These are phyloP conservation scores for Callionymus lyra DNA, from an alignment of 2,113 vertebrate genomes.

Conservation along the genomic window DNA sequence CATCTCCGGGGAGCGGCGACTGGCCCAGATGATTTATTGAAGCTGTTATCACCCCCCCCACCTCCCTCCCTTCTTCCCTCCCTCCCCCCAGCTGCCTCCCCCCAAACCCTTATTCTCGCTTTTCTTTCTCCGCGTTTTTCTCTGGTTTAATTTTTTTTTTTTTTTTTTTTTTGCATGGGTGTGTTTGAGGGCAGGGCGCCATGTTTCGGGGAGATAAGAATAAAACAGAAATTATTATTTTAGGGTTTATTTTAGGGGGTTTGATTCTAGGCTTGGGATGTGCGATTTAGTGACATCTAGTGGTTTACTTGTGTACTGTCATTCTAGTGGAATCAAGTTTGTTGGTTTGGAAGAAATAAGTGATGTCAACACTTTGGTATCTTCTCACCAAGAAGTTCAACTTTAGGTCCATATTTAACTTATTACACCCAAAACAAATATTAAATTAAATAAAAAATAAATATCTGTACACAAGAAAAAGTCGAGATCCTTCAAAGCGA, in stretches of 20 bases:
- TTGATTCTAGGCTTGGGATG: no score
- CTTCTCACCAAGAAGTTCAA: no score
- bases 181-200: conserved; percentile 19
- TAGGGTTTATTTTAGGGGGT: background rate
- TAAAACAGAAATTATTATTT: conserved; percentile 49
- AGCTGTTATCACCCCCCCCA: conserved; percentile 59
- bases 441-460: no score
- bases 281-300: no score
- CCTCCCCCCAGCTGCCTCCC: conserved; percentile 52
- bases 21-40: conserved; percentile 74
- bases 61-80: conserved; percentile 26
- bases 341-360: no score
- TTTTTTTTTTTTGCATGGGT: conserved; percentile 15
- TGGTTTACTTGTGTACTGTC: no score
- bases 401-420: no score
- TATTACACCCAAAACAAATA: no score
- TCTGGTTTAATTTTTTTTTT: conserved; percentile 10
- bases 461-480: no score
- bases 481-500: no score
- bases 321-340: no score
- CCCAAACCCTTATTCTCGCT: conserved; percentile 6
- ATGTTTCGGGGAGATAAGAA: conserved; percentile 59
- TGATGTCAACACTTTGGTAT: no score
- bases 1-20: conserved; percentile 68
- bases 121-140: conserved; percentile 17